A percentile compares a stretch with the other conserved stretches of the same genome.
Conservation (phyloP, 2,888 invertebrate species). For the Watsonalla cultraria region DNA sequence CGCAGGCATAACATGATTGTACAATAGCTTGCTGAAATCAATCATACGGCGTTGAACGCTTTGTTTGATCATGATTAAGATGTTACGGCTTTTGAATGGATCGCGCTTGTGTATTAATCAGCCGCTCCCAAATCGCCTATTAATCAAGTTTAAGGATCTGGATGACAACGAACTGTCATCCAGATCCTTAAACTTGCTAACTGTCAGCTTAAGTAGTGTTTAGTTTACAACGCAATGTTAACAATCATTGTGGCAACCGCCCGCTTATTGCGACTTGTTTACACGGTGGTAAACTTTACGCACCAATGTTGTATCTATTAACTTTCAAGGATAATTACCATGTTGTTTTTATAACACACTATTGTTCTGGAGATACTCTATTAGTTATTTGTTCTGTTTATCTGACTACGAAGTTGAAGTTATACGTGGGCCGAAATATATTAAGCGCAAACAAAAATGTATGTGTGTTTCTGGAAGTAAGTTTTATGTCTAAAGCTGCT, state of each 20-base stretch:
- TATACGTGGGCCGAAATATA: background rate
- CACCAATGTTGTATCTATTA: conserved; percentile 16
- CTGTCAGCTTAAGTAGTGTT: conserved; percentile 74
- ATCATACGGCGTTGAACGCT: conserved; percentile 42
- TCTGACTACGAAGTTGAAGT: background rate
- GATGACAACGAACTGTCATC: conserved; percentile 72
- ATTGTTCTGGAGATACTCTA: background rate
- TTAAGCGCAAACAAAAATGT: background rate
- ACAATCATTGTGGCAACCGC: conserved; percentile 63
- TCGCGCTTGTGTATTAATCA: conserved; percentile 64
- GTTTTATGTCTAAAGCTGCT: no score
- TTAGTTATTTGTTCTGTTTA: background rate
- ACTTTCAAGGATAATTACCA: conserved; percentile 7
- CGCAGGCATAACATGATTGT: conserved; percentile 4
- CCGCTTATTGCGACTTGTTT: conserved; percentile 62
- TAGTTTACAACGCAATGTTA: conserved; percentile 63
- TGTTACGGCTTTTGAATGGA: conserved; percentile 50
- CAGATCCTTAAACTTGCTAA: no score
- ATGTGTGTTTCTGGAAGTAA: no score
- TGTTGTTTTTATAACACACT: conserved; percentile 7
- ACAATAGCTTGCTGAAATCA: conserved; percentile 25
- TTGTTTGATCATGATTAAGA: conserved; percentile 63
- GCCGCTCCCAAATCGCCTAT: conserved; percentile 65
- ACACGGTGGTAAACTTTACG: conserved; percentile 48
- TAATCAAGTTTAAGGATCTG: conserved; percentile 76